These are phyloP conservation scores for Cheirogaleus major DNA, from an alignment of 2,797 vertebrate genomes.

Conservation along the genomic window DNA sequence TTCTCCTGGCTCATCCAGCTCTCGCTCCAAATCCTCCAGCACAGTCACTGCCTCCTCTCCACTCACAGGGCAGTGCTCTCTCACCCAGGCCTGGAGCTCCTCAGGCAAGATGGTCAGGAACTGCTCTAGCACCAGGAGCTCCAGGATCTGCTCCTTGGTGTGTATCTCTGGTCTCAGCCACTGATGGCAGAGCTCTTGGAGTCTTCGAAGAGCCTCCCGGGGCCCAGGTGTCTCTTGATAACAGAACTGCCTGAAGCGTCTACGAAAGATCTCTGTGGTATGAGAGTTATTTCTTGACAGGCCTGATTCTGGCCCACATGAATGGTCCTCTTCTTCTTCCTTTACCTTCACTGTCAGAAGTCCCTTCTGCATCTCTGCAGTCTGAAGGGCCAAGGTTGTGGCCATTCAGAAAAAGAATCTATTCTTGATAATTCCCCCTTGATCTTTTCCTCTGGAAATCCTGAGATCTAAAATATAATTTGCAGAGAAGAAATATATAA, in stretches of 20 bases:
- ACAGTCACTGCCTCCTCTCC: constrained; percentile 6
- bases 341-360: background rate
- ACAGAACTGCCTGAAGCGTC: constrained; percentile 30
- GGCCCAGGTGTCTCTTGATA: background rate
- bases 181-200: constrained; percentile 36
- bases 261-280: background rate
- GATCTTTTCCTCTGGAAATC: constrained; percentile 33
- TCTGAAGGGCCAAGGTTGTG: constrained; percentile 9
- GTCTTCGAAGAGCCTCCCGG: background rate
- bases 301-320: background rate
- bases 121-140: constrained; percentile 51
- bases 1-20: constrained; percentile 19
- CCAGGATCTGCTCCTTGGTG: constrained; percentile 60
- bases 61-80: background rate
- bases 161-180: constrained; percentile 33
- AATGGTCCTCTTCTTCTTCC: background rate
- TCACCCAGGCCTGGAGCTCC: constrained; percentile 47
- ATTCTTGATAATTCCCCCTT: background rate
- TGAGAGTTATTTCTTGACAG: background rate
- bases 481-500: background rate
- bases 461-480: constrained; percentile 52
- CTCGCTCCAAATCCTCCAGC: constrained; percentile 41
- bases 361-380: background rate
- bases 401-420: constrained; percentile 17
- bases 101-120: constrained; percentile 49